Conservation (phyloP, 2,113 vertebrate species). For the Australoheros scitulus region DNA sequence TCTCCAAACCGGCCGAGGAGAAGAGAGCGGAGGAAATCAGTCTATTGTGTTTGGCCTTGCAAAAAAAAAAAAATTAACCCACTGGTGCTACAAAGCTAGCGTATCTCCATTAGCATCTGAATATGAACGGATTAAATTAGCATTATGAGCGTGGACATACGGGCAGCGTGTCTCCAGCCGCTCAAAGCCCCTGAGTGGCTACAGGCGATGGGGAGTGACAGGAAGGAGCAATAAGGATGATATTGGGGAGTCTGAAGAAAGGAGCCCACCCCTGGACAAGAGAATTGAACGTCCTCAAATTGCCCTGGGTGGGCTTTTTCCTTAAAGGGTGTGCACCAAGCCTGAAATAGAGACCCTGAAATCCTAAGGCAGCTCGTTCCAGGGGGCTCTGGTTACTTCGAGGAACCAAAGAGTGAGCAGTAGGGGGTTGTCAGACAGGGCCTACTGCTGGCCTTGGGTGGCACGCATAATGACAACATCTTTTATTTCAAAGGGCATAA, state of each 20-base stretch:
- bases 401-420: conserved; percentile 43
- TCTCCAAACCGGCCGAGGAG: conserved; percentile 46
- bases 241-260: conserved; percentile 38
- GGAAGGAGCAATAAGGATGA: conserved; percentile 35
- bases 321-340: conserved; percentile 30
- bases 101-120: conserved; percentile 74
- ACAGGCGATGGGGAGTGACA: conserved; percentile 32
- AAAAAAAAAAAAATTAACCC: conserved; percentile 17
- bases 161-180: conserved; percentile 58
- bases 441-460: conserved; percentile 50
- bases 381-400: conserved; percentile 44
- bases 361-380: conserved; percentile 37
- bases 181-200: conserved; percentile 39
- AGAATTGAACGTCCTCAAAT: conserved; percentile 35
- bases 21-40: conserved; percentile 45
- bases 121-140: conserved; percentile 75
- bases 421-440: conserved; percentile 60
- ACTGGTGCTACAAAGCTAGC: conserved; percentile 45
- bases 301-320: conserved; percentile 53
- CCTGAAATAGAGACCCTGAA: conserved; percentile 45
- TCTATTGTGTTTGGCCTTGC: conserved; percentile 53
- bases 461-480: conserved; percentile 33
- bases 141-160: conserved; percentile 63
- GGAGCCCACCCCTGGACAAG: conserved; percentile 29
- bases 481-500: conserved; percentile 49